Evolutionary conservation across 1,140 invertebrate genomes (phyloP).

Genomic region (Drosophila rufa): DNA sequence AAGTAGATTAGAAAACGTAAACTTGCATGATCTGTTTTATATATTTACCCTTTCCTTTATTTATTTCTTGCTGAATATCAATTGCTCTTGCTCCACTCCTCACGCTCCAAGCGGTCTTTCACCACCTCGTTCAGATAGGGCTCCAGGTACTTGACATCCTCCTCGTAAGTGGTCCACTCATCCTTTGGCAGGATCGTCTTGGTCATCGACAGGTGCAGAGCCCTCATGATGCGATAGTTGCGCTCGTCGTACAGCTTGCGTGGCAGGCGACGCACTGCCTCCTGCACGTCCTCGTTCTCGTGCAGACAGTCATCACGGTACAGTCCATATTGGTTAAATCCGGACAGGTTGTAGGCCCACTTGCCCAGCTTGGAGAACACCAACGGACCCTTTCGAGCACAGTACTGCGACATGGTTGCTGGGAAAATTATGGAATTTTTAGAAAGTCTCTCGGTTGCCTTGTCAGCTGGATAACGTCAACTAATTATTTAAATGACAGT

Average conservation of each 20-base stretch:
- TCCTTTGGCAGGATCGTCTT: slow-evolving; percentile 93
- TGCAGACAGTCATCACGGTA: slow-evolving; percentile 91
- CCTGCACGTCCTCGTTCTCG: slow-evolving; percentile 90
- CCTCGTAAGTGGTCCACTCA: slow-evolving; percentile 95
- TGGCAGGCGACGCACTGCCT: slow-evolving; percentile 93
- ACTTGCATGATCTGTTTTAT: too few species aligned
- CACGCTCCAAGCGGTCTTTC: slow-evolving; percentile 90
- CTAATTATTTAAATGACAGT: slow-evolving; percentile 27
- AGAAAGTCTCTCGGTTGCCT: slow-evolving; percentile 9
- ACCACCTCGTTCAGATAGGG: slow-evolving; percentile 91
- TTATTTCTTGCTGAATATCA: slow-evolving; percentile 68
- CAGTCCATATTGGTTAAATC: slow-evolving; percentile 92
- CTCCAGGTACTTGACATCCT: slow-evolving; percentile 92
- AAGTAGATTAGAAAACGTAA: too few species aligned
- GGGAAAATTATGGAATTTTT: slow-evolving; percentile 25
- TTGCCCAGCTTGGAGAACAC: slow-evolving; percentile 86
- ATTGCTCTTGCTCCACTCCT: slow-evolving; percentile 91
- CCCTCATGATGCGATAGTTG: slow-evolving; percentile 92
- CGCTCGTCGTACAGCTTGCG: slow-evolving; percentile 90
- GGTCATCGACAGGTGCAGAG: slow-evolving; percentile 90
- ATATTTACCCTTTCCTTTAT: not conserved
- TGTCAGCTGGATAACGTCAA: slow-evolving; percentile 31
- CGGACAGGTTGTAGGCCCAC: slow-evolving; percentile 89
- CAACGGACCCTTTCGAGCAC: slow-evolving; percentile 73
- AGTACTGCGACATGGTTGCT: slow-evolving; percentile 74